Evolutionary conservation across 1,140 invertebrate species (phyloP), one percentile per base, ranked within the genome.

Genomic region (Phymastichus coffea): DNA sequence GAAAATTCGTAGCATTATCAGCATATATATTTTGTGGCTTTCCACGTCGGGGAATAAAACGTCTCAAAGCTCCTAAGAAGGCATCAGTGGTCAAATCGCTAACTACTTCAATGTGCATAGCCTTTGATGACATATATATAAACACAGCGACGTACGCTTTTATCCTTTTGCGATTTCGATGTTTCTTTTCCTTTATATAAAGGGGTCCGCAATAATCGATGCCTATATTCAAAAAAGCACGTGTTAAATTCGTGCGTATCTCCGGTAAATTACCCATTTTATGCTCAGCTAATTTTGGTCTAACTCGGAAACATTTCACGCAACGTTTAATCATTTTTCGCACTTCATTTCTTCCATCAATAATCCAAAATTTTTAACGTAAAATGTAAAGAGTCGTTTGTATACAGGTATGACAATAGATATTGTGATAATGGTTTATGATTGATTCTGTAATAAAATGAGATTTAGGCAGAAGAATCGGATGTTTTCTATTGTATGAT

Each of bases 101-200:
- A 0, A 63, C 66, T 2, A 72, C 9, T 57, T 73, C 68, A 8
- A 73, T 23, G 20, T 71, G 66, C 8, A 70, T 51, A 2, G 66
- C 69, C 28, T 65, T 47, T 2, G 57, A 46, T 0, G 61, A 48
- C 15, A 70, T 22, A 46, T 65, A 70, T 0, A 63, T 63, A 23
- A 73, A 73, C 14, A 30, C 44, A 17, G 40, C 61, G 17, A 30
- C 57, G 48, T 61, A 68, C 2, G 56, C 15, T 35, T 66, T 63
- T 14, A 55, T 22, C 17, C 15, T 28, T 1, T 30, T 55, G 12
- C 26, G n/a, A 46, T 55, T 55, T 22, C 41, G 14, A 33, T 15
- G 10, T 23, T 30, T 1, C 1, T 26, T 4, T 35, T 55, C 41
- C 7, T 55, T 46, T 6, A 55, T 35, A 35, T n/a, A 55, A 12